Percentiles rank a stretch among this genome's conserved stretches.
Evolutionary conservation across 35 echinoderm and acorn worm species (phyloP).

Genomic region (Eucidaris tribuloides): DNA sequence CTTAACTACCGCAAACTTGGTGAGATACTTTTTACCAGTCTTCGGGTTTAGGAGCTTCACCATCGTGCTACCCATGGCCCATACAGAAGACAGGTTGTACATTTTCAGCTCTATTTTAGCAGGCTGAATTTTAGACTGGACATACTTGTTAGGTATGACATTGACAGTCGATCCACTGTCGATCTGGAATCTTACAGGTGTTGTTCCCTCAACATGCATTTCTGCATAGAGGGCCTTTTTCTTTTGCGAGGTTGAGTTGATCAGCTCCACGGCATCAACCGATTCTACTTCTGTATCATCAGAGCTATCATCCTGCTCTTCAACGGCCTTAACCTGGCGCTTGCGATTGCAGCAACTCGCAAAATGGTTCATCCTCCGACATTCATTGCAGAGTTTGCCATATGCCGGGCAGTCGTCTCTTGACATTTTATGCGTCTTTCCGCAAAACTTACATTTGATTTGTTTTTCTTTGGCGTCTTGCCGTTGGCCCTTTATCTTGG

Average conservation of each 20-base stretch:
- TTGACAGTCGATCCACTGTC: conserved; percentile 27
- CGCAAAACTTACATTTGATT: conserved; percentile 31
- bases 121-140: not conserved
- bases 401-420: not conserved
- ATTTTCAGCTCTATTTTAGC: not conserved
- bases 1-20: not conserved
- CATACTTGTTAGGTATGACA: not conserved
- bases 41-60: not conserved
- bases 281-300: not conserved
- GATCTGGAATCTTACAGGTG: not conserved
- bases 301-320: not conserved
- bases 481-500: not conserved
- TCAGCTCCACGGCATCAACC: not conserved
- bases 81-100: not conserved
- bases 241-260: not conserved
- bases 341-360: not conserved
- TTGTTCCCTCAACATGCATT: not conserved
- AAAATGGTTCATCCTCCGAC: conserved; percentile 5
- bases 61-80: not conserved
- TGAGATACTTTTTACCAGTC: not conserved
- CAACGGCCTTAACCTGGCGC: not conserved
- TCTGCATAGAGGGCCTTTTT: not conserved
- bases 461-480: not conserved
- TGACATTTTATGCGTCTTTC: not conserved
- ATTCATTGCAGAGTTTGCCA: not conserved